Conservation (phyloP, 2,797 vertebrate genomes). For the Anguilla marmorata region DNA sequence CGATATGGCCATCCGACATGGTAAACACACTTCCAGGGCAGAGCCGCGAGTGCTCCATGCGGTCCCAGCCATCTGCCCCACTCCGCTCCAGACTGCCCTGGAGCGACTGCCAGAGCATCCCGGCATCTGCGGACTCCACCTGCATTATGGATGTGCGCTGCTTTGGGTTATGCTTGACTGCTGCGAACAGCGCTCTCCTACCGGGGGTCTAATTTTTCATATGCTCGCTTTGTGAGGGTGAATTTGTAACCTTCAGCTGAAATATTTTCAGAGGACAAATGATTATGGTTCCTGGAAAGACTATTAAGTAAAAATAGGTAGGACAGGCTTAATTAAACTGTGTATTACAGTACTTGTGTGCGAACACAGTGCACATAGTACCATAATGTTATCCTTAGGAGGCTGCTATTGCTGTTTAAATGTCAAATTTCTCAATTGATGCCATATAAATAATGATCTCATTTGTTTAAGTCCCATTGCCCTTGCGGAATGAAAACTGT, state of each 20-base stretch:
- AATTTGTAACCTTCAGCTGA: slow-evolving; percentile 37
- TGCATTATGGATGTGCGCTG: slow-evolving; percentile 35
- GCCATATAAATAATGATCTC: neutral
- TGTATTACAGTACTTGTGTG: slow-evolving; percentile 53
- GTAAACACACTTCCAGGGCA: slow-evolving; percentile 34
- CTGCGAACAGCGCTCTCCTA: slow-evolving; percentile 21
- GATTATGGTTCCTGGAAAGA: slow-evolving; percentile 41
- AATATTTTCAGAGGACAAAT: slow-evolving; percentile 40
- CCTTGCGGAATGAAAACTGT: neutral
- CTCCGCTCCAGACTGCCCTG: slow-evolving; percentile 37
- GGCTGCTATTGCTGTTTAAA: neutral
- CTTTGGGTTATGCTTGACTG: slow-evolving; percentile 38
- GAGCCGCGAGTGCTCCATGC: slow-evolving; percentile 30
- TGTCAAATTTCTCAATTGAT: neutral
- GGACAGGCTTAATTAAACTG: slow-evolving; percentile 46
- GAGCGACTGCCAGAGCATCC: slow-evolving; percentile 31
- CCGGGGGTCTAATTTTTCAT: slow-evolving; percentile 46
- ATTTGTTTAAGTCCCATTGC: neutral
- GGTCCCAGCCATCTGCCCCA: slow-evolving; percentile 38
- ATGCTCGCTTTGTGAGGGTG: slow-evolving; percentile 37
- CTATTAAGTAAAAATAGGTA: slow-evolving; percentile 44
- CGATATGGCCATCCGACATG: neutral
- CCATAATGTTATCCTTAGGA: neutral
- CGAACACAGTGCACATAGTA: slow-evolving; percentile 18
- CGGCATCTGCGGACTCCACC: slow-evolving; percentile 32